Evolutionary conservation across 2,797 vertebrate genomes (phyloP), one percentile per base, ranked within the genome.

Genomic region (Sebastes diploproa): DNA sequence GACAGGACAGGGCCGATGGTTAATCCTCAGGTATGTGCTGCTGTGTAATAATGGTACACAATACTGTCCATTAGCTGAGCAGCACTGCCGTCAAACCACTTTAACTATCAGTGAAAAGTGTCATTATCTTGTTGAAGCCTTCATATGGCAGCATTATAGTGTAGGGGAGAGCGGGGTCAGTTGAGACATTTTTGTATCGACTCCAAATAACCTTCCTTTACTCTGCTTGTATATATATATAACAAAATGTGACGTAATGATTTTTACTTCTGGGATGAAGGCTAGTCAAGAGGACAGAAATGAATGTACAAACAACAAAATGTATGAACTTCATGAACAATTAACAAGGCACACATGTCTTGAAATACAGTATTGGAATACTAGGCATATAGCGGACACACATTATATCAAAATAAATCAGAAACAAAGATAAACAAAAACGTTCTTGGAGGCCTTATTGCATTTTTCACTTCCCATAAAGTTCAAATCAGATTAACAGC

Each of bases 11-110:
- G 84, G 90, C 86, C 89, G 25, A 32, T n/a, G 50, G 81, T 79
- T 94, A 93, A 95, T 95, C 93, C 92, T 68, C 84, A 90, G 93
- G 92, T 90, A 94, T 95, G 92, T 91, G 91, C 91, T 91, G 87
- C 87, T 92, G 88, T 89, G 88, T 91, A 91, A 88, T 79, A 76
- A 89, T 74, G 78, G 61, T 87, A 70, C 87, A 91, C 87, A 90
- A 86, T 83, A 27, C 88, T 60, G 76, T 74, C 73, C 52, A 34
- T 83, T 72, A 75, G 72, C 62, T 79, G 82, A 61, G 78, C 81
- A 60, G 66, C 7, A 36, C 77, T 74, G 72, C 60, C 58, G 32
- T 34, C 50, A 77, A 73, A 83, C 50, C 38, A 18, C 65, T 75
- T 62, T 22, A 62, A 64, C 61, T 1, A 9, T 69, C 56, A 72